Percentiles rank a stretch among this genome's conserved stretches.
Evolutionary conservation across 2,113 vertebrate species (phyloP).

Genomic region (Malurus alboscapulatus): DNA sequence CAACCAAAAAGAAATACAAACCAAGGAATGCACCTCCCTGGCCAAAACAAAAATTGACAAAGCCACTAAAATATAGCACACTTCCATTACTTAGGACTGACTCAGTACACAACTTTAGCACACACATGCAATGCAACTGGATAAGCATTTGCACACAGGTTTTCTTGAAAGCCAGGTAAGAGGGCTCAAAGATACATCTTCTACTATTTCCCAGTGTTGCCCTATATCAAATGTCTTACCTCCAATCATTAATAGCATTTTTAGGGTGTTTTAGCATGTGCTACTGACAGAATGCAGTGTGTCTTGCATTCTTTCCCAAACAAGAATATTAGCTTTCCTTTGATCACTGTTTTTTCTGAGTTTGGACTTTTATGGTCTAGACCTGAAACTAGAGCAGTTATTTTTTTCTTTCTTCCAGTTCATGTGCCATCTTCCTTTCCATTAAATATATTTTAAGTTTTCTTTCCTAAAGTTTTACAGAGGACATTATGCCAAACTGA

Average conservation of each 20-base stretch:
- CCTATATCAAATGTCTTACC: not conserved
- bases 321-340: not conserved
- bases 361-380: not conserved
- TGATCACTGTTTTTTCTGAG: not conserved
- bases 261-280: not conserved
- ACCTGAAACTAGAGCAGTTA: not conserved
- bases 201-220: not conserved
- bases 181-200: not conserved
- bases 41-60: fast-evolving
- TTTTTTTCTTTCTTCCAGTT: not conserved
- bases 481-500: not conserved
- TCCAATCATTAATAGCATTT: not conserved
- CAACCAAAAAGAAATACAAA: not conserved
- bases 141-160: not conserved
- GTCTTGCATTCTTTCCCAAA: not conserved
- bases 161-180: not conserved
- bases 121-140: not conserved
- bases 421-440: not conserved
- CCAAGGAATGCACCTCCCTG: not conserved
- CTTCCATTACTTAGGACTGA: not conserved
- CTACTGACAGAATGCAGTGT: not conserved
- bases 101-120: not conserved
- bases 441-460: not conserved
- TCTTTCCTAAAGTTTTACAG: not conserved
- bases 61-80: not conserved